Evolutionary conservation across 2,113 vertebrate species (phyloP).

Genomic region (Gulo gulo): DNA sequence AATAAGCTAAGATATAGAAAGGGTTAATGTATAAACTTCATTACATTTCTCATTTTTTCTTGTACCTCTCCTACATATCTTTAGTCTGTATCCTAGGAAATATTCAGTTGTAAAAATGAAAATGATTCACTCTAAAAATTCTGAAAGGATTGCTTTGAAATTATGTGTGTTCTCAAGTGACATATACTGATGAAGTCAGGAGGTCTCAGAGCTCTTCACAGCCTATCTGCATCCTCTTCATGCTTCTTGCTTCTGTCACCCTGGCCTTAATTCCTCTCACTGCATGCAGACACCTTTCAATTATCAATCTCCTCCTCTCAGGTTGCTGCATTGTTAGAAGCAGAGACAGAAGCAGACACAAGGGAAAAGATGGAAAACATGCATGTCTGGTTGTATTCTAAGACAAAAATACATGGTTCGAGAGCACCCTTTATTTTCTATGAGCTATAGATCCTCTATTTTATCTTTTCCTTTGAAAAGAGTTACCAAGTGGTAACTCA

Average conservation of each 20-base stretch:
- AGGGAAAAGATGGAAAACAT: neutral
- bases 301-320: neutral
- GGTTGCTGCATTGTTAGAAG: neutral
- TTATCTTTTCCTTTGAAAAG: neutral
- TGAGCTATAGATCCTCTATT: neutral
- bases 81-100: slow-evolving; percentile 2
- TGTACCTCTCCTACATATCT: neutral
- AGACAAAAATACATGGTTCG: neutral
- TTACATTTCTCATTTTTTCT: neutral
- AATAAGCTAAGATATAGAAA: neutral
- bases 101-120: neutral
- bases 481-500: neutral
- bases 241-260: neutral
- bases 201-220: neutral
- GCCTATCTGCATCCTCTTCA: neutral
- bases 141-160: slow-evolving; percentile 11
- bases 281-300: neutral
- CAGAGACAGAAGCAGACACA: neutral
- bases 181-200: neutral
- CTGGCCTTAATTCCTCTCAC: neutral
- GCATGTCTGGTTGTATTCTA: neutral
- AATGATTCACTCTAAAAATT: neutral
- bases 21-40: neutral
- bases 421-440: neutral
- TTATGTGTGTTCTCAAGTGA: slow-evolving; percentile 31